Conservation (phyloP, 2,113 vertebrate species). For the Clarias macrocephalus region DNA sequence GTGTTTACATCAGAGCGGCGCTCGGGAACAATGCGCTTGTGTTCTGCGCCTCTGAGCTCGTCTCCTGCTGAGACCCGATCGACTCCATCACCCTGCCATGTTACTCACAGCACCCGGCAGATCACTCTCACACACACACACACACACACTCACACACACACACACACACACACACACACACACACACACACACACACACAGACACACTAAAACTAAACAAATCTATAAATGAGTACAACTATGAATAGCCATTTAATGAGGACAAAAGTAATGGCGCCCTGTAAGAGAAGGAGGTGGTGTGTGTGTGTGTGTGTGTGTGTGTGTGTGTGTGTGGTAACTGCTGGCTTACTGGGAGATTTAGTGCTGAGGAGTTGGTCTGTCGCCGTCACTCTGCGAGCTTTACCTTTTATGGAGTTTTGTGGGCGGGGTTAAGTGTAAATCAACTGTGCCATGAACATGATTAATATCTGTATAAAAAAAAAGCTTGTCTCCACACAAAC, state of each 20-base stretch:
- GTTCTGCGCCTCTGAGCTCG: constrained; percentile 26
- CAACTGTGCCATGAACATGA: background rate
- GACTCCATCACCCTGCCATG: constrained; percentile 3
- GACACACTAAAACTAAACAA: background rate
- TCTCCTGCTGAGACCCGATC: constrained; percentile 16
- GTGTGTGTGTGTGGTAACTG: background rate
- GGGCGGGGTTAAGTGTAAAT: background rate
- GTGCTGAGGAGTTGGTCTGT: background rate
- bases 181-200: background rate
- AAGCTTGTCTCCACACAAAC: constrained; percentile 24
- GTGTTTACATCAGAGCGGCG: constrained; percentile 51
- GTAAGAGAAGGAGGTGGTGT: background rate
- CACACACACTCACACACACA: background rate
- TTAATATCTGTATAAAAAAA: background rate
- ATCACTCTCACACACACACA: background rate
- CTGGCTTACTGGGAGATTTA: background rate
- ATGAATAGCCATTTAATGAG: background rate
- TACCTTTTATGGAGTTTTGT: background rate
- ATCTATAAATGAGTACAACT: background rate
- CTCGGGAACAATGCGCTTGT: constrained; percentile 48
- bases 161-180: background rate
- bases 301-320: background rate
- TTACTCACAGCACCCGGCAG: background rate
- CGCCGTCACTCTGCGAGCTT: background rate
- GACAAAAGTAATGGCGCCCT: background rate